Evolutionary conservation across 64 coral and sea anemone genomes (phyloP).

Genomic region (Dendrophyllia cribrosa): DNA sequence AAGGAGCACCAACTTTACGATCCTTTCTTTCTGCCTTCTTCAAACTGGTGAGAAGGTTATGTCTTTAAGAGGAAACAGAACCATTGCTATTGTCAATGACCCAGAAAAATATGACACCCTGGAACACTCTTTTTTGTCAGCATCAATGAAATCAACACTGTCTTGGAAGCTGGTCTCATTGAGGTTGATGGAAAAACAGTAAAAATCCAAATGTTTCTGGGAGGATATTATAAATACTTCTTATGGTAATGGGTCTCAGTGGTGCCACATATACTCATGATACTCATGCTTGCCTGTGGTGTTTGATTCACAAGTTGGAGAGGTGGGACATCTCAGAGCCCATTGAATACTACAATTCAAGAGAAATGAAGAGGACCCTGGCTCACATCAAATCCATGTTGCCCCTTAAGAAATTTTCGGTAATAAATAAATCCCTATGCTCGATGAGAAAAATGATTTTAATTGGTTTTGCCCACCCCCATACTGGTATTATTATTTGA

Average conservation of each 20-base stretch:
- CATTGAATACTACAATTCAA: not conserved
- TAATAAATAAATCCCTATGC: no score
- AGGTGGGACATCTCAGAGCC: conserved; percentile 9
- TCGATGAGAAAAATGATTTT: not conserved
- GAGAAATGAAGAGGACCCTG: not conserved
- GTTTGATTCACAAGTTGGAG: conserved; percentile 21
- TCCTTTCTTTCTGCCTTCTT: conserved; percentile 60
- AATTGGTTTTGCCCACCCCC: not conserved
- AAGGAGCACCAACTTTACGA: conserved; percentile 59
- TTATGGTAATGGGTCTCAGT: conserved; percentile 9
- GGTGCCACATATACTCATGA: not conserved
- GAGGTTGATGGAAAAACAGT: conserved; percentile 36
- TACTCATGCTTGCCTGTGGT: conserved; percentile 39
- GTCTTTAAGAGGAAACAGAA: conserved; percentile 62
- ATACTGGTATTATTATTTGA: not conserved
- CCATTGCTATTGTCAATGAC: conserved; percentile 63
- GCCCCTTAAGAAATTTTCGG: no score
- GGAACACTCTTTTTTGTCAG: conserved; percentile 2
- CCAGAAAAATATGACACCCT: conserved; percentile 54
- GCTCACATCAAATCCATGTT: no score
- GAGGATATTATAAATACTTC: conserved; percentile 42
- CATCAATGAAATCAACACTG: conserved; percentile 48
- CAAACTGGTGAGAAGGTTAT: conserved; percentile 48
- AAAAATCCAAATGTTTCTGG: conserved; percentile 27
- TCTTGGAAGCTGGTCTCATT: conserved; percentile 38